These are phyloP conservation scores for Syngnathoides biaculeatus DNA, from an alignment of 2,113 vertebrate genomes.

Conservation along the genomic window DNA sequence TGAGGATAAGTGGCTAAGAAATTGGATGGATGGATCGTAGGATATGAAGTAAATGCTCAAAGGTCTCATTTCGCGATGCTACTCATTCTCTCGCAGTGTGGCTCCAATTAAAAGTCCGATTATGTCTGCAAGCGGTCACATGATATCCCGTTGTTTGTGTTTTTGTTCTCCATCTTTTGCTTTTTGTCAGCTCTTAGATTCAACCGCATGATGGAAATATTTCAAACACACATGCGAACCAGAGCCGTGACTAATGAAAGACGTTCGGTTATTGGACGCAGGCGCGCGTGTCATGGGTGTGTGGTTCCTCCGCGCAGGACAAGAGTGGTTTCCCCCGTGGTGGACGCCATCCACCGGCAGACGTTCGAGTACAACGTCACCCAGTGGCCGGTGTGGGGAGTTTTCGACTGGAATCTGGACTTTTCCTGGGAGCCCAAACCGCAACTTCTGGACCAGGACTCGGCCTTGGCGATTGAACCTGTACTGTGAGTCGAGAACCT, in stretches of 20 bases:
- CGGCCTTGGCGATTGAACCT: conserved; percentile 73
- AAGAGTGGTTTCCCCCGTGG: conserved; percentile 80
- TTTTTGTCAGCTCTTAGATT: conserved; percentile 6
- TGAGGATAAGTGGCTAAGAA: too few species aligned
- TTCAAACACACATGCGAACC: conserved; percentile 25
- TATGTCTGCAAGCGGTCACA: conserved; percentile 48
- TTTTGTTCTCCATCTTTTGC: background rate
- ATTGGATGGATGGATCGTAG: too few species aligned
- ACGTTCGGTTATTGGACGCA: conserved; percentile 5
- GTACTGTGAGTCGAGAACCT: conserved; percentile 71
- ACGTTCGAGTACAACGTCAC: conserved; percentile 81
- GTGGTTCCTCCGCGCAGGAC: conserved; percentile 66
- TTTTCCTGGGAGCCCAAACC: conserved; percentile 81
- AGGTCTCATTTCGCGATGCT: conserved; percentile 15
- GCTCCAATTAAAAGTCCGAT: conserved; percentile 50
- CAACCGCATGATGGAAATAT: conserved; percentile 24
- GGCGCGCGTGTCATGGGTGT: conserved; percentile 3
- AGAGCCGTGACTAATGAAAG: conserved; percentile 13
- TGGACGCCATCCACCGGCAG: conserved; percentile 84
- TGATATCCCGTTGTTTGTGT: conserved; percentile 34
- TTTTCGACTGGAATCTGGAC: conserved; percentile 85
- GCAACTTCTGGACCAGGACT: conserved; percentile 65
- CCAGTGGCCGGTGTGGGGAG: conserved; percentile 72
- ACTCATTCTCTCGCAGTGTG: conserved; percentile 45
- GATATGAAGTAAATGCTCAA: background rate